These are phyloP conservation scores for Drosophila villosipedis DNA, from an alignment of 2,888 invertebrate species.

Conservation along the genomic window DNA sequence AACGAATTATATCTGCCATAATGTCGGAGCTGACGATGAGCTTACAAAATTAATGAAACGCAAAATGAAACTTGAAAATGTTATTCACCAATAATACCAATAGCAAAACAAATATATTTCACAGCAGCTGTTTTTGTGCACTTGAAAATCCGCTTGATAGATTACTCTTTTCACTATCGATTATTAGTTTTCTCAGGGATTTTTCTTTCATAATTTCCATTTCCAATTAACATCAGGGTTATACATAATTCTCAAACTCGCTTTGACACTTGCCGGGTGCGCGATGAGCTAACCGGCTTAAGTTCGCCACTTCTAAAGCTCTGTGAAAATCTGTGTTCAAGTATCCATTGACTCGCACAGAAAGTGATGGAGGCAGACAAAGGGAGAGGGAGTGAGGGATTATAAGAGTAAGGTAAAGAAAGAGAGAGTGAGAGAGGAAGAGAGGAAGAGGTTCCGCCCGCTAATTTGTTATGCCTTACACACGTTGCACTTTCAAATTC, in stretches of 20 bases:
- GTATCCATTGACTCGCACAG: constrained; percentile 23
- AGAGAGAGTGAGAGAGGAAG: neutral
- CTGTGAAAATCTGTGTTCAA: constrained; percentile 55
- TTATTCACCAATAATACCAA: neutral
- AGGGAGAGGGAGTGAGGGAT: neutral
- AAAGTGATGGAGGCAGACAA: neutral
- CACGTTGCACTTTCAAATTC: constrained; percentile 81
- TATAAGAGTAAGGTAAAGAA: neutral
- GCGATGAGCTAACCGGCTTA: constrained; percentile 35
- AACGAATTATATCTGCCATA: constrained; percentile 28
- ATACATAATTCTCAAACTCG: constrained; percentile 2
- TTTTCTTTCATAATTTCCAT: neutral
- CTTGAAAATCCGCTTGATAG: neutral
- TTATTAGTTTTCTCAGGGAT: neutral
- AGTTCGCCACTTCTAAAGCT: constrained; percentile 45
- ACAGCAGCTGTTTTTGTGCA: neutral
- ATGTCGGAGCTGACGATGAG: constrained; percentile 2
- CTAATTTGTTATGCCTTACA: constrained; percentile 81
- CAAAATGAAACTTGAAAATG: neutral
- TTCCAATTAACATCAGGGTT: constrained; percentile 3
- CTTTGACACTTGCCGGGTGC: constrained; percentile 14
- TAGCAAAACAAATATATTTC: neutral
- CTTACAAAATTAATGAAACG: neutral
- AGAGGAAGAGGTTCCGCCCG: constrained; percentile 18
- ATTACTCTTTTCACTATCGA: neutral